Conservation (phyloP, 2,888 invertebrate species). For the Protophormia terraenovae region DNA sequence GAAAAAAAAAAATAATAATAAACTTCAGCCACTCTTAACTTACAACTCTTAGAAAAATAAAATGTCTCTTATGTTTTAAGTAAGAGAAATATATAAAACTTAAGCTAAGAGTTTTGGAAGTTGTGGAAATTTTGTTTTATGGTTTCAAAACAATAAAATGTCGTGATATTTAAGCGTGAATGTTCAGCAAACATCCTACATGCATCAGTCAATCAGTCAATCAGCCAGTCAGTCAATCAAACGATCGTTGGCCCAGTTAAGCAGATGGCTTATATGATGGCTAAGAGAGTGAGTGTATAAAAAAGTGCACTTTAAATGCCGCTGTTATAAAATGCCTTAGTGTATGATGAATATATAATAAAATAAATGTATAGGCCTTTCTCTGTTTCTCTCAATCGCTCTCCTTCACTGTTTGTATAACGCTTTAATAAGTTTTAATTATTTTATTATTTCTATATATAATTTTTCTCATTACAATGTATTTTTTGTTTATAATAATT, state of each 20-base stretch:
- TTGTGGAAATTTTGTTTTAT: background rate
- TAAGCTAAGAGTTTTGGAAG: constrained; percentile 38
- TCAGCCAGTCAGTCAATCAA: constrained; percentile 56
- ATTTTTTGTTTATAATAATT: constrained; percentile 43
- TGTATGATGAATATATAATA: no score
- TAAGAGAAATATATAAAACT: background rate
- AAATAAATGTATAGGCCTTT: constrained; percentile 60
- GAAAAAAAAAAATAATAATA: background rate
- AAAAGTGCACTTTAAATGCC: constrained; percentile 72
- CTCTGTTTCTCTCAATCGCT: constrained; percentile 7
- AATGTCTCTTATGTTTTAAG: background rate
- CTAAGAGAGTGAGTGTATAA: background rate
- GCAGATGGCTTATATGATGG: background rate
- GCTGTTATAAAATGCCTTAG: constrained; percentile 70
- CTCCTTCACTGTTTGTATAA: constrained; percentile 72
- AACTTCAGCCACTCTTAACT: background rate
- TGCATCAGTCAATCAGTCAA: constrained; percentile 22
- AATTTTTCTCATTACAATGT: constrained; percentile 18
- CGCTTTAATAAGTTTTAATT: constrained; percentile 77
- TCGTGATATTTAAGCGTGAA: constrained; percentile 62
- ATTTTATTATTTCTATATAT: constrained; percentile 55
- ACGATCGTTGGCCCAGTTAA: background rate
- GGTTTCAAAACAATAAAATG: constrained; percentile 47
- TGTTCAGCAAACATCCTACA: constrained; percentile 55
- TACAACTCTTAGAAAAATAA: background rate